Conservation (phyloP, 2,113 vertebrate species). For the Eolophus roseicapilla region DNA sequence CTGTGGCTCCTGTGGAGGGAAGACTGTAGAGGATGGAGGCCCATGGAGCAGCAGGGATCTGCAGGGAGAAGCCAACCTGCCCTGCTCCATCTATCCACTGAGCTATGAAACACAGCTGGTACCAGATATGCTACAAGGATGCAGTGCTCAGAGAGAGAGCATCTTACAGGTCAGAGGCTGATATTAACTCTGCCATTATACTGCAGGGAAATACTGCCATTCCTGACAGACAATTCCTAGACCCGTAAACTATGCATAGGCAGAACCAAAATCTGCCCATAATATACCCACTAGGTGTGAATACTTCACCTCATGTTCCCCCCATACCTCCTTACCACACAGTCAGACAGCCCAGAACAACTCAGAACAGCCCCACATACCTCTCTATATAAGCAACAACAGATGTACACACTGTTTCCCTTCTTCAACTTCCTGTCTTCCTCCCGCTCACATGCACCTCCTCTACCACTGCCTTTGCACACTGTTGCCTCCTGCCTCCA, state of each 20-base stretch:
- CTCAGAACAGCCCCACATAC: not conserved
- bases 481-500: not conserved
- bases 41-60: not conserved
- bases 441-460: not conserved
- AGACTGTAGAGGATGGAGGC: not conserved
- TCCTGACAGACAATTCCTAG: not conserved
- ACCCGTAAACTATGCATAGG: not conserved
- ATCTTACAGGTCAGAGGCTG: not conserved
- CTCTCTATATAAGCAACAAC: not conserved
- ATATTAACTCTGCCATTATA: not conserved
- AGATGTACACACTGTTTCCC: not conserved
- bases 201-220: not conserved
- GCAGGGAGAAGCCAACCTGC: not conserved
- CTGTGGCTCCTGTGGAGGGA: not conserved
- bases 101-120: not conserved
- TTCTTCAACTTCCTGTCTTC: slow-evolving; percentile 7
- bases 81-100: not conserved
- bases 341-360: not conserved
- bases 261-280: not conserved
- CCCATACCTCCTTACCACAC: not conserved
- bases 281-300: not conserved
- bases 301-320: not conserved
- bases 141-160: not conserved
- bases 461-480: not conserved
- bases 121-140: not conserved